Conservation (phyloP, 2,113 vertebrate species). For the Urocolius indicus region DNA sequence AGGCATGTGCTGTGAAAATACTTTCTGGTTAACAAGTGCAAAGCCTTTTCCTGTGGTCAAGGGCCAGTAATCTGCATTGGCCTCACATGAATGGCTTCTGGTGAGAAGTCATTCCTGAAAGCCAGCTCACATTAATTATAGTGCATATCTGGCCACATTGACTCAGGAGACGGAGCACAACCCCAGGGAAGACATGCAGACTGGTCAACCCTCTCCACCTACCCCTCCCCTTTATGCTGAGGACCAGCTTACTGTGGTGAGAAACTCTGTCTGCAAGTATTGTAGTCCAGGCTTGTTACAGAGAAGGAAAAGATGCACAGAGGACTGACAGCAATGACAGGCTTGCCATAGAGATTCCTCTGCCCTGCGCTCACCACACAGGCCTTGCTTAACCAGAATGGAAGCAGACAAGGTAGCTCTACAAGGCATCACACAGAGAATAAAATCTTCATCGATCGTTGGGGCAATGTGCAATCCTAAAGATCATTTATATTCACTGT, state of each 20-base stretch:
- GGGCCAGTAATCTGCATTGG: not conserved
- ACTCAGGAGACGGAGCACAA: not conserved
- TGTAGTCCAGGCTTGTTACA: not conserved
- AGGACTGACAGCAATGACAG: fast-evolving
- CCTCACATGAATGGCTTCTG: constrained; percentile 9
- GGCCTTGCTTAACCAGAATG: not conserved
- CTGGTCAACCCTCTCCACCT: not conserved
- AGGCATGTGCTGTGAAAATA: not conserved
- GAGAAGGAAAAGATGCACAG: not conserved
- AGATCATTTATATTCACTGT: not conserved
- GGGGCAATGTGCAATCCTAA: not conserved
- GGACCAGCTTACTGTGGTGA: not conserved
- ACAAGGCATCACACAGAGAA: not conserved
- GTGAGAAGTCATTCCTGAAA: not conserved
- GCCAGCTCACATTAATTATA: not conserved
- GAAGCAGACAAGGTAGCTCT: not conserved
- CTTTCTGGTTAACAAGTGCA: not conserved
- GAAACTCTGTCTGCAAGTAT: not conserved
- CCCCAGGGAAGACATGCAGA: not conserved
- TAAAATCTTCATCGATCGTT: not conserved
- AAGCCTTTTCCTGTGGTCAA: constrained; percentile 20
- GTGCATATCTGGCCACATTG: not conserved
- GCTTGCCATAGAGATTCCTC: not conserved
- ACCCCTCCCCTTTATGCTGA: not conserved
- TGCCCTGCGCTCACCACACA: not conserved